Base-by-base conservation (phyloP, 1,140 invertebrate genomes). In the Heliconius eleuchia region DNA sequence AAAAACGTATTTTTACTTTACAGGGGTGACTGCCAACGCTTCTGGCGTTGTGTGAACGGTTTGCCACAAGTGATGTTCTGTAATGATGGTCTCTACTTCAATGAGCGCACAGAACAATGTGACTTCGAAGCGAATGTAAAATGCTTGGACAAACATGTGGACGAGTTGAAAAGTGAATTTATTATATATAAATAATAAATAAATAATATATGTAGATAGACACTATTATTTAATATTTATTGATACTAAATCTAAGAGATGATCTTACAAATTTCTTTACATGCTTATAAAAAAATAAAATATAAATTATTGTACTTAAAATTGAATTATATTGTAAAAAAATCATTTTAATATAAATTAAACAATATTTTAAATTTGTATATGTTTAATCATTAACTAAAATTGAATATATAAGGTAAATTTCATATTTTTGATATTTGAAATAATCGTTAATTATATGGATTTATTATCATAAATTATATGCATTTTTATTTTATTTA, bases 11-110 rank as follows among this genome's bases (percentile, higher is more conserved):
- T 57, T 66, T 13, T 27, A n/a, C 8, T 30, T 88, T 81, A 6
- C 86, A 94, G 92, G 71, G 86, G 86, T 39, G 92, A 94, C 74
- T 94, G 92, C 80, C 91, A 94, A 60, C 84, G 90, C 4, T 94
- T 88, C 83, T 93, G 91, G 92, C 84, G 83, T 1, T 94, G 92
- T 73, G 74, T 81, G 0, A 81, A 86, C 19, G 91, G 91, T 7
- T 60, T 90, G 0, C 86, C 88, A 0, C 83, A 90, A 37, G 80
- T 85, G 0, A 80, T 76, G 0, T 91, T 85, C 85, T 94, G 92
- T 70, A 82, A 88, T 0, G 92, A 92, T 60, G 91, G 92, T 0
- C 82, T 94, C 0, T 91, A 86, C 81, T 94, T 93, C 87, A 92
- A 94, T 80, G 86, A 86, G 9, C 23, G 55, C 1, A 87, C 84